Conservation (phyloP, 2,888 invertebrate species). For the Aspidiotus rigidus region DNA sequence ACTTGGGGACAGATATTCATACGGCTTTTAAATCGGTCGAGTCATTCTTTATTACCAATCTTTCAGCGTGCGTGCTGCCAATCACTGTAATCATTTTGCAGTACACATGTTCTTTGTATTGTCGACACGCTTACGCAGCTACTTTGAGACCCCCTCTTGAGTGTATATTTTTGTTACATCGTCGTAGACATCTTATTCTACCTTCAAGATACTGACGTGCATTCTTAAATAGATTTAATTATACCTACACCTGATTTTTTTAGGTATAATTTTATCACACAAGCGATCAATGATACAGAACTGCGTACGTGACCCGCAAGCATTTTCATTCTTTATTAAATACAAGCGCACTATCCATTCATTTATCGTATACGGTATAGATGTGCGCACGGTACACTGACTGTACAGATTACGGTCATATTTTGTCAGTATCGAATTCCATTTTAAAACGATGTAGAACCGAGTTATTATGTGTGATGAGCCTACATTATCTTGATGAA, state of each 20-base stretch:
- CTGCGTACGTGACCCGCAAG: conserved; percentile 2
- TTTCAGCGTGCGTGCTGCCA: background rate
- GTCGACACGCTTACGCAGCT: background rate
- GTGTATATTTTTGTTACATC: conserved; percentile 1
- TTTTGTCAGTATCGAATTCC: too few species aligned
- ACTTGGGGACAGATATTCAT: too few species aligned
- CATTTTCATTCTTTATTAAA: background rate
- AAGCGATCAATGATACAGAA: background rate
- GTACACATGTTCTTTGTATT: background rate
- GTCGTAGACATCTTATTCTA: conserved; percentile 1
- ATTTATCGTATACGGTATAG: too few species aligned
- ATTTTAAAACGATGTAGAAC: too few species aligned
- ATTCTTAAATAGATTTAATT: conserved; percentile 4
- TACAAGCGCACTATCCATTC: too few species aligned
- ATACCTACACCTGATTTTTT: background rate
- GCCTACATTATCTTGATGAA: too few species aligned
- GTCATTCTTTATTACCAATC: too few species aligned
- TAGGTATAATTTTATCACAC: background rate
- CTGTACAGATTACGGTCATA: too few species aligned
- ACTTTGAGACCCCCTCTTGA: background rate
- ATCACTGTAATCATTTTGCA: background rate
- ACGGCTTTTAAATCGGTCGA: too few species aligned
- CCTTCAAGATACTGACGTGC: background rate
- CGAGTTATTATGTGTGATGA: too few species aligned
- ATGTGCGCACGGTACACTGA: too few species aligned